These are phyloP conservation scores for Thalassarche chlororhynchos DNA, from an alignment of 2,113 vertebrate genomes.

Conservation along the genomic window DNA sequence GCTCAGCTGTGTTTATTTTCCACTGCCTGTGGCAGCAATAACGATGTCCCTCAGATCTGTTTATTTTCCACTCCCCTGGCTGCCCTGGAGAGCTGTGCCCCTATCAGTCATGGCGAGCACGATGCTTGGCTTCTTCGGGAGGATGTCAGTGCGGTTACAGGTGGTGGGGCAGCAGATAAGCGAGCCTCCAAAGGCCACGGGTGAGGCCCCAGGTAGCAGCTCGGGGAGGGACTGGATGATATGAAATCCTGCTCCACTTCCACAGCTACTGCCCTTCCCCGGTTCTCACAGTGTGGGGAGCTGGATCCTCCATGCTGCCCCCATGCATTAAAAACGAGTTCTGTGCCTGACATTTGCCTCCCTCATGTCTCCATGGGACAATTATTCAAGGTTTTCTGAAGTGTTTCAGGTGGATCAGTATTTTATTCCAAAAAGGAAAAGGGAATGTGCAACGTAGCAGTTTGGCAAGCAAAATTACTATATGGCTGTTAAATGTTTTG, in stretches of 20 bases:
- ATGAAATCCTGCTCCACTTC: not conserved
- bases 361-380: not conserved
- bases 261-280: not conserved
- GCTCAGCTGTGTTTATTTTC: not conserved
- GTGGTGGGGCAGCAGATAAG: not conserved
- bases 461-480: not conserved
- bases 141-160: rapidly evolving
- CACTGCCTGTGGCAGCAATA: not conserved
- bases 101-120: not conserved
- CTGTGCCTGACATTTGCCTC: rapidly evolving
- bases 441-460: not conserved
- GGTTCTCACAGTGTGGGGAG: rapidly evolving
- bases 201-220: not conserved
- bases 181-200: rapidly evolving
- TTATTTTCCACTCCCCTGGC: not conserved
- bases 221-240: not conserved
- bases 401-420: not conserved
- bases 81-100: not conserved
- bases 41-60: not conserved
- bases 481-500: not conserved
- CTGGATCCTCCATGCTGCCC: rapidly evolving
- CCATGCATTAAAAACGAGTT: not conserved
- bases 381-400: not conserved
- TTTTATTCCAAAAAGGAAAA: not conserved
- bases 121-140: not conserved